Conservation (phyloP, 2,797 vertebrate genomes). For the Echeneis naucrates region DNA sequence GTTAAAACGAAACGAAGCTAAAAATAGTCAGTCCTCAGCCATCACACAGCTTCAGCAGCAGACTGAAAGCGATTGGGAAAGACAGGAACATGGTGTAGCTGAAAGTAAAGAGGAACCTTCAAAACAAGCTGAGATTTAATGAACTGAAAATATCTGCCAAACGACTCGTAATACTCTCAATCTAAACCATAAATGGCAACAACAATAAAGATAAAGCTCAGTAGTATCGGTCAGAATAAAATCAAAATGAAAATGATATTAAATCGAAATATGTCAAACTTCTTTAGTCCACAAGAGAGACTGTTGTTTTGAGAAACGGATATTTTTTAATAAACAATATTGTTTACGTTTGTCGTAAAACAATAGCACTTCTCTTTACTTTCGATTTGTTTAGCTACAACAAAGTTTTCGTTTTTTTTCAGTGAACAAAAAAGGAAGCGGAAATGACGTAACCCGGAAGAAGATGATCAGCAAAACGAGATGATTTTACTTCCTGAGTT, state of each 20-base stretch:
- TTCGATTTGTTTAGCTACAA: accelerated
- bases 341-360: neutral
- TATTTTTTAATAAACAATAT: neutral
- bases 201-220: neutral
- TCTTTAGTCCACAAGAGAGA: neutral
- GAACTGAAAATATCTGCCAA: neutral
- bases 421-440: neutral
- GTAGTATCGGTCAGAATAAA: neutral
- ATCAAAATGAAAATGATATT: neutral
- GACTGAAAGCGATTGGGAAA: neutral
- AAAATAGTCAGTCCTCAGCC: neutral
- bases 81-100: neutral
- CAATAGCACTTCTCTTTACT: accelerated
- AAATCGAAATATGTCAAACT: neutral
- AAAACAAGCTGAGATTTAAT: neutral
- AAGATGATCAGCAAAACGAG: accelerated
- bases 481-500: accelerated
- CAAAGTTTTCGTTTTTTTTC: neutral
- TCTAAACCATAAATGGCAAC: neutral
- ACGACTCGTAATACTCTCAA: too few relatives aligned
- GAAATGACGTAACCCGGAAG: slow-evolving; percentile 12
- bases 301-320: neutral
- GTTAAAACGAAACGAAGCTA: neutral
- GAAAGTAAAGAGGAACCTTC: neutral
- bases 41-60: neutral